phyloP scores from a whole-genome alignment of 2,113 vertebrate genomes.

The Martes martes region DNA sequence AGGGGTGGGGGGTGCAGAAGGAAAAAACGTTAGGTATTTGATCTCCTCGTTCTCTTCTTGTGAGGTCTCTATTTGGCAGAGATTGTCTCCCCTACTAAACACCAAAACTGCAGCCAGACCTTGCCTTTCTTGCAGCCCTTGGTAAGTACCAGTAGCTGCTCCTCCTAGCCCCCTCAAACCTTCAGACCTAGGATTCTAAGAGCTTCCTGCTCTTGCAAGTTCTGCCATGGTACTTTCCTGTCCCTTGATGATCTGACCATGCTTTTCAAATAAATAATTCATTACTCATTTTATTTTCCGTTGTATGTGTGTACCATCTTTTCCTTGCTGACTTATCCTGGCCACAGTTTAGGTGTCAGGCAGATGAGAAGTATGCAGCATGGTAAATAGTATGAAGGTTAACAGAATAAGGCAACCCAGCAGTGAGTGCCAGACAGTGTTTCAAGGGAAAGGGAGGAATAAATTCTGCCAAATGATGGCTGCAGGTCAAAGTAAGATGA shows the following conservation, averaged over 20 bases:
- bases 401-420: not conserved
- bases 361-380: not conserved
- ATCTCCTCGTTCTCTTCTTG: not conserved
- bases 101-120: not conserved
- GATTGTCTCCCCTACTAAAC: not conserved
- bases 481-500: not conserved
- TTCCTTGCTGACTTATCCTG: not conserved
- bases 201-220: not conserved
- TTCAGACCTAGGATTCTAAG: not conserved
- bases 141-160: no score
- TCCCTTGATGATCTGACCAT: not conserved
- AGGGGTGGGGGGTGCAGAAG: not conserved
- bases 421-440: not conserved
- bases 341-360: not conserved
- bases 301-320: not conserved
- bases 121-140: not conserved
- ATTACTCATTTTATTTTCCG: not conserved
- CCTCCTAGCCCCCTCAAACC: not conserved
- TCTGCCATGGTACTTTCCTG: not conserved
- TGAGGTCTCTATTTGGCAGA: not conserved
- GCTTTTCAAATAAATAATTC: not conserved
- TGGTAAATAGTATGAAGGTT: not conserved
- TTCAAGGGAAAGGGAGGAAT: not conserved
- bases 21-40: not conserved
- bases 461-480: not conserved